Evolutionary conservation across 2,888 invertebrate species (phyloP).

Genomic region (Prenolepis imparis): DNA sequence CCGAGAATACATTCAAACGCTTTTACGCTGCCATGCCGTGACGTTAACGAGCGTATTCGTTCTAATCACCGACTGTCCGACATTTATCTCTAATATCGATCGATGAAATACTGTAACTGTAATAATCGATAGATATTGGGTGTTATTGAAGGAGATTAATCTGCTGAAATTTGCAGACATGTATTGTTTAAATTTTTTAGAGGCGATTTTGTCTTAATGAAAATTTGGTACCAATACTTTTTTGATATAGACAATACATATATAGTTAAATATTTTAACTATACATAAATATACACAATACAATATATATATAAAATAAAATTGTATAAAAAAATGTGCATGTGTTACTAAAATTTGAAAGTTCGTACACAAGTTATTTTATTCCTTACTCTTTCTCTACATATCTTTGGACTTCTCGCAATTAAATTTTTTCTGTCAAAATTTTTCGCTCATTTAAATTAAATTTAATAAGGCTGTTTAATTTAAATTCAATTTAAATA

Average conservation of each 20-base stretch:
- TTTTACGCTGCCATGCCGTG: constrained; percentile 31
- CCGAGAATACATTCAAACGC: constrained; percentile 45
- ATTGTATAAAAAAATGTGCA: too few relatives aligned
- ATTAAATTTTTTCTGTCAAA: too few relatives aligned
- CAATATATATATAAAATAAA: neutral
- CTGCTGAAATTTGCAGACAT: constrained; percentile 11
- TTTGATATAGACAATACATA: neutral
- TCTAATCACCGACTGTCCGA: constrained; percentile 42
- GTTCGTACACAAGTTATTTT: too few relatives aligned
- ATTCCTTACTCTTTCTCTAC: neutral
- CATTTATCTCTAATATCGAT: constrained; percentile 10
- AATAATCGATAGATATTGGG: constrained; percentile 18
- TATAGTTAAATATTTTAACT: constrained; percentile 7
- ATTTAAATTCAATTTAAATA: too few relatives aligned
- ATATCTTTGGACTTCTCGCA: too few relatives aligned
- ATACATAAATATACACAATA: neutral
- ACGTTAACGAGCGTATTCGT: constrained; percentile 52
- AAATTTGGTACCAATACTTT: neutral
- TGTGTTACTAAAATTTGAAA: too few relatives aligned
- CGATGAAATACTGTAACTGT: constrained; percentile 25
- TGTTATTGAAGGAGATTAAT: constrained; percentile 21
- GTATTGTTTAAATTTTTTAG: neutral
- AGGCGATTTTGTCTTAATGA: neutral
- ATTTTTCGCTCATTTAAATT: too few relatives aligned
- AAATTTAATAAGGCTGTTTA: too few relatives aligned